phyloP scores from a whole-genome alignment of 2,797 vertebrate species.

The Pseudocheirus occidentalis region DNA sequence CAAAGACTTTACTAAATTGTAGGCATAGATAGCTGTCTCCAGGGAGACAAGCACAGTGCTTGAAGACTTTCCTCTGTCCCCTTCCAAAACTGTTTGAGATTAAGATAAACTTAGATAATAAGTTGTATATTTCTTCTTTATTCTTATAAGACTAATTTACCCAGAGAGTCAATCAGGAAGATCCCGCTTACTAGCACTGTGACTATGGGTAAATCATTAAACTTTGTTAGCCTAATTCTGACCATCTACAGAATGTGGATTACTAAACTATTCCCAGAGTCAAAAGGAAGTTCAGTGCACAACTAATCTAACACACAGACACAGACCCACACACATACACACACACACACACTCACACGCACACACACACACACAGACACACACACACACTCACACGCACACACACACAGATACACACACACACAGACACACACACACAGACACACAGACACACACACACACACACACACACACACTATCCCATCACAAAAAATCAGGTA shows the following conservation, averaged over 20 bases:
- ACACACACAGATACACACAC: no score
- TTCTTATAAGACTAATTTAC: neutral
- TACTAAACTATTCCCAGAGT: neutral
- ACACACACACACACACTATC: no score
- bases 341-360: no score
- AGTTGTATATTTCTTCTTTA: neutral
- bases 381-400: no score
- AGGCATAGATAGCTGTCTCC: neutral
- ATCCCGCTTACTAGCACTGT: neutral
- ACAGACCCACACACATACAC: no score
- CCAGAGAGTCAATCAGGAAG: neutral
- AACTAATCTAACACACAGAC: no score
- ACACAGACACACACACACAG: no score
- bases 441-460: no score
- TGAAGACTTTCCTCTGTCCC: neutral
- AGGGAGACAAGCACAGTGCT: neutral
- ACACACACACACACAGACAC: no score
- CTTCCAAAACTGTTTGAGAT: neutral
- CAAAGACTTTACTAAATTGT: constrained; percentile 11
- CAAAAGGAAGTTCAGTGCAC: neutral
- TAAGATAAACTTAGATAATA: neutral
- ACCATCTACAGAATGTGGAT: neutral
- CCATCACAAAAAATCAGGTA: no score
- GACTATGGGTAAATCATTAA: neutral
- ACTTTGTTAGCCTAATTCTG: neutral